Conservation (phyloP, 2,797 vertebrate species). For the Phyllotis vaccarum region DNA sequence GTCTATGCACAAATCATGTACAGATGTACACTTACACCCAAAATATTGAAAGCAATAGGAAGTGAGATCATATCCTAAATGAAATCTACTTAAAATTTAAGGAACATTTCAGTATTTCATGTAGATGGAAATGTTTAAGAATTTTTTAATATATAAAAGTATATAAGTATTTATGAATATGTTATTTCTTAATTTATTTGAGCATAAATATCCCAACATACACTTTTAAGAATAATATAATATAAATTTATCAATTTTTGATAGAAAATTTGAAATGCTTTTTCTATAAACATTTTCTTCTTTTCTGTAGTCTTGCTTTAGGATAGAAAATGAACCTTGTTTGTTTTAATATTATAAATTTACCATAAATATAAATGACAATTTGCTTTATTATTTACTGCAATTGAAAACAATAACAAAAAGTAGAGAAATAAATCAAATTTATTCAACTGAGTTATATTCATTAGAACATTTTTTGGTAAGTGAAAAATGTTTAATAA, state of each 20-base stretch:
- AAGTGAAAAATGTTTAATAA: conserved; percentile 29
- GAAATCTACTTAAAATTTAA: conserved; percentile 32
- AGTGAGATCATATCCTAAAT: conserved; percentile 21
- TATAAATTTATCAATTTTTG: neutral
- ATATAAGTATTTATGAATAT: neutral
- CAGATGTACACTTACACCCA: neutral
- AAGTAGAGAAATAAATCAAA: neutral
- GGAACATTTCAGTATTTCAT: neutral
- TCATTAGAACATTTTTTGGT: conserved; percentile 15
- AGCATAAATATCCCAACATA: neutral
- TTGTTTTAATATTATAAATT: neutral
- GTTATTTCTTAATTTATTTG: neutral
- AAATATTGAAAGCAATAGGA: conserved; percentile 48
- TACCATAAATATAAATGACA: neutral
- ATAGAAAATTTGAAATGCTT: neutral
- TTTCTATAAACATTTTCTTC: neutral
- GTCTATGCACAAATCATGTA: neutral
- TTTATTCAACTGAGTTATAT: conserved; percentile 14
- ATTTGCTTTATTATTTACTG: conserved; percentile 11
- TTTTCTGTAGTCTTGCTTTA: neutral
- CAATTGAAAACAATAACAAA: conserved; percentile 45
- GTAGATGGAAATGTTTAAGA: neutral
- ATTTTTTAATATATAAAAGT: neutral
- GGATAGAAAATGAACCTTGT: neutral
- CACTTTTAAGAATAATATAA: neutral